phyloP scores from a whole-genome alignment of 2,113 vertebrate species.

The Lethenteron reissneri region DNA sequence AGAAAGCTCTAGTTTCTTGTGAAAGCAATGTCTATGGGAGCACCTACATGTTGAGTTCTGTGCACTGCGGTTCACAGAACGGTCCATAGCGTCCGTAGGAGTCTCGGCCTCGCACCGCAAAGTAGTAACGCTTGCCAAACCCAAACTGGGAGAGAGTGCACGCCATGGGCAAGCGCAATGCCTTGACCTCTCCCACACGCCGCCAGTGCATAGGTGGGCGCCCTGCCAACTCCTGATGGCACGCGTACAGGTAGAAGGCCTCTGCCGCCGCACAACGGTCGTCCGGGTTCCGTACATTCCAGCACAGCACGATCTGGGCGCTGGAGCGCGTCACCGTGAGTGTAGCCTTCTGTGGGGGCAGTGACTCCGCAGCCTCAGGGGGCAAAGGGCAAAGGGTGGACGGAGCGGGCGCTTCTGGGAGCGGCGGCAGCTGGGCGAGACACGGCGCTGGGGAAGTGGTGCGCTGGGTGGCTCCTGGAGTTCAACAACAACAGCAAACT shows the following conservation, averaged over 20 bases:
- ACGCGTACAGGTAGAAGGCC: background rate
- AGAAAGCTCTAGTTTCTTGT: no score
- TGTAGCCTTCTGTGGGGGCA: background rate
- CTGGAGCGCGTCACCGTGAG: conserved; percentile 1
- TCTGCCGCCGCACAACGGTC: background rate
- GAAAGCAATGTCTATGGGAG: no score
- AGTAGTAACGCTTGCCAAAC: background rate
- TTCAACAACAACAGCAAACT: no score
- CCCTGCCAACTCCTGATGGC: background rate
- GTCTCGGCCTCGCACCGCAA: background rate
- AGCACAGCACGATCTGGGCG: conserved; percentile 4
- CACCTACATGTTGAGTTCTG: background rate
- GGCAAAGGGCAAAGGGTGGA: background rate
- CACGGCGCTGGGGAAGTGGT: no score
- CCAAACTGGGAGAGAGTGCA: conserved; percentile 3
- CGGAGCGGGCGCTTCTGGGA: background rate
- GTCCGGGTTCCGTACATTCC: background rate
- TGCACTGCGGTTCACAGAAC: conserved; percentile 3
- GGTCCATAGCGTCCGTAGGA: background rate
- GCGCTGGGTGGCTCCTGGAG: no score
- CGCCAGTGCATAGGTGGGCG: background rate
- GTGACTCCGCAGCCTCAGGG: background rate
- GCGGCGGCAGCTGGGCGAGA: background rate
- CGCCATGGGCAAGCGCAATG: conserved; percentile 3
- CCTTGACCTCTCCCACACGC: background rate